Evolutionary conservation across 2,797 vertebrate genomes (phyloP), one percentile per base, ranked within the genome.

Genomic region (Mormyrops boulengeri): DNA sequence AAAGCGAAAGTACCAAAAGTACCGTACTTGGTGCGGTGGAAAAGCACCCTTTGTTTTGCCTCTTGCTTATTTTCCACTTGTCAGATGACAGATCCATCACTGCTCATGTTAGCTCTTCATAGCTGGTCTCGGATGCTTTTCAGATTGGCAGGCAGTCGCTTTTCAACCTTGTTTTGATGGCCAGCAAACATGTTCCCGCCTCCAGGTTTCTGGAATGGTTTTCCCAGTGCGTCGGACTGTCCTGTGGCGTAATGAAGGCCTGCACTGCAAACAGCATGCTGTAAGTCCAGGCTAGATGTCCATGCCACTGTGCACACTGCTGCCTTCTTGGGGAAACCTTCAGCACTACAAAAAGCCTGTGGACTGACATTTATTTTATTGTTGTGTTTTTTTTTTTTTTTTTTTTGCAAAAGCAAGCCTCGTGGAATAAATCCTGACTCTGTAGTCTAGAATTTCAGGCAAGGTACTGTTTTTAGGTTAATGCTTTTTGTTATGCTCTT

Each of bases 211-310:
- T 77, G 89, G 91, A 92, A 86, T 34, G 14, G 92, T 94, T 91
- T 93, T 87, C 88, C 88, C 30, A 87, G 88, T 94, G 93, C 53
- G 89, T 30, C 88, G 90, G 91, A 90, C 88, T 87, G 91, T 92
- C 90, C 88, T 26, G 91, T 92, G 96, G 93, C 14, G 92, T 94
- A 85, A 96, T 96, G 96, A 96, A 95, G 94, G 95, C 90, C 88
- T 60, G 93, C 92, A 89, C 94, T 92, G 92, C 94, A 96, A 96
- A 93, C 96, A 95, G 93, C 91, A 57, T 14, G 91, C 95, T 96
- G 95, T 92, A 62, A 92, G 95, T 92, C 92, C 93, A 34, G 80
- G 86, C 95, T 91, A 69, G 96, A 96, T 93, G 90, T 89, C 88
- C 90, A 55, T 12, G 94, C 94, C 95, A 92, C 89, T 0, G 88